Conservation (phyloP, 2,797 vertebrate species). For the Cyclura pinguis region DNA sequence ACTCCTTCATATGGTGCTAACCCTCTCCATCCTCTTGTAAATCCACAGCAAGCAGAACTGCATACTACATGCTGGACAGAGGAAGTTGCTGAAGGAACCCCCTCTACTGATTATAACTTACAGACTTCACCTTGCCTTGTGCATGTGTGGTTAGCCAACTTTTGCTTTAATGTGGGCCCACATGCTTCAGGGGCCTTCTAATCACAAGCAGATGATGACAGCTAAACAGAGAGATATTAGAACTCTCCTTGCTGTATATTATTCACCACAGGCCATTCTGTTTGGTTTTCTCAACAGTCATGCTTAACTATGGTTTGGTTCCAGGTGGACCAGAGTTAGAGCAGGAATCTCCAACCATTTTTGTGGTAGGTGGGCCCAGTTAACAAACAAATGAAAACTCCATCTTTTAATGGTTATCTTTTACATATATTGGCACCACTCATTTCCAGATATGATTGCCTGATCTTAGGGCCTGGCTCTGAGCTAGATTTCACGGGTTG, state of each 20-base stretch:
- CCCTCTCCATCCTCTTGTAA: neutral
- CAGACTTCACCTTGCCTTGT: neutral
- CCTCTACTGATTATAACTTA: neutral
- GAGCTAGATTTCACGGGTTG: too few relatives aligned
- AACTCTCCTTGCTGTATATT: neutral
- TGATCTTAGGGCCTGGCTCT: too few relatives aligned
- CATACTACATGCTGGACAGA: neutral
- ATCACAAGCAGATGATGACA: neutral
- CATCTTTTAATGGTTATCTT: too few relatives aligned
- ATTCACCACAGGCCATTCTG: too few relatives aligned
- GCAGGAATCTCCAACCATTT: too few relatives aligned
- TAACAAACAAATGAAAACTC: too few relatives aligned
- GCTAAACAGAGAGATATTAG: neutral
- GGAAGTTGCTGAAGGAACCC: neutral
- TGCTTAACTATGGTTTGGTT: neutral
- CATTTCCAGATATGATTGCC: too few relatives aligned
- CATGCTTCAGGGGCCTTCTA: neutral
- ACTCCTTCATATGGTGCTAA: slow-evolving; percentile 12
- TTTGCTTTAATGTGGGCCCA: neutral
- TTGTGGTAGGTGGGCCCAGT: too few relatives aligned
- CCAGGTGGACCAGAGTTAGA: neutral
- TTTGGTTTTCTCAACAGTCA: neutral
- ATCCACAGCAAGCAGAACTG: neutral
- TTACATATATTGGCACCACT: too few relatives aligned
- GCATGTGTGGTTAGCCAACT: neutral